Evolutionary conservation across 2,888 invertebrate species (phyloP), one percentile per base, ranked within the genome.

Genomic region (Tenthredo mesomela): DNA sequence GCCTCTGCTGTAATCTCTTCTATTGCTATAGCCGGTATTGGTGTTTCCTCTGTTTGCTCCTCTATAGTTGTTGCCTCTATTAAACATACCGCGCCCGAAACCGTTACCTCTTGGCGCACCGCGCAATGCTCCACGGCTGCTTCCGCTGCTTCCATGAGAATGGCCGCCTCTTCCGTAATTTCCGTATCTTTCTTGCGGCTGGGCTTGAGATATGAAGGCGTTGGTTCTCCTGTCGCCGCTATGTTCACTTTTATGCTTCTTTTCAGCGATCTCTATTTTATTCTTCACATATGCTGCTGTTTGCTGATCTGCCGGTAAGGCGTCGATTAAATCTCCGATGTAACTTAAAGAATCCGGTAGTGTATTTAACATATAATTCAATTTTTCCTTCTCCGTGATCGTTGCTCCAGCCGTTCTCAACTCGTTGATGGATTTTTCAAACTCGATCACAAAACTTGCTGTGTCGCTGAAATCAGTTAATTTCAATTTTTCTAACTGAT

Each of bases 401-500:
- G 37, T 87, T n/a, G 88, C 89, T 47, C 89, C 89, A 6, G 87
- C 89, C 61, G n/a, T 84, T 86, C 88, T 90, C 37, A 90, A 85
- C 25, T 89, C 88, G 85, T 88, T 89, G 2, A 87, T 80, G 54
- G 67, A 43, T n/a, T n/a, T n/a, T n/a, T n/a, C n/a, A n/a, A n/a
- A n/a, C n/a, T n/a, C n/a, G n/a, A n/a, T n/a, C n/a, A 87, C 88
- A 84, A 89, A 89, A 75, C 37, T 47, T 33, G 70, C 73, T 33
- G 84, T 25, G 67, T 88, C 88, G 18, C 71, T 15, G 71, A 85
- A 85, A 58, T 89, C 86, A 47, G 86, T 87, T 18, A 90, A 77
- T 73, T 82, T 87, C 37, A 89, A 37, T 84, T 86, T 88, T 77
- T 88, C 88, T 25, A 89, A 77, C 75, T 86, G 88, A 71, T 89